Percentiles rank a stretch among this genome's conserved stretches.
These are phyloP conservation scores for Daktulosphaira vitifoliae DNA, from an alignment of 1,140 invertebrate species.

Conservation along the genomic window DNA sequence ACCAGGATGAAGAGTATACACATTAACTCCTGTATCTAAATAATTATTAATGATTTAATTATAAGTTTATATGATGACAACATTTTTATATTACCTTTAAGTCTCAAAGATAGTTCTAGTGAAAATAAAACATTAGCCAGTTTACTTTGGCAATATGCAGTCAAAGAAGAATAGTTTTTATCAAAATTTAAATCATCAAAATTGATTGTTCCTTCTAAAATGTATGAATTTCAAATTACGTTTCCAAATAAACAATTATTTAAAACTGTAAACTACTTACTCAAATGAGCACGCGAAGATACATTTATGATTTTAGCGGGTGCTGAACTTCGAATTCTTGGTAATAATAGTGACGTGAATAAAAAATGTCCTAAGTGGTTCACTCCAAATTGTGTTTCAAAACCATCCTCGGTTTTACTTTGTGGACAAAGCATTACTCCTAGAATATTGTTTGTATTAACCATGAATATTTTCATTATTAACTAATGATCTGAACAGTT, in stretches of 20 bases:
- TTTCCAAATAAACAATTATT: too few relatives aligned
- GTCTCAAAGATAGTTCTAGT: conserved; percentile 50
- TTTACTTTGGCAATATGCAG: conserved; percentile 62
- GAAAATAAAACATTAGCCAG: conserved; percentile 66
- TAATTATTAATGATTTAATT: not conserved
- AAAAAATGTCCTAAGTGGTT: conserved; percentile 80
- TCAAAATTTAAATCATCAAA: conserved; percentile 61
- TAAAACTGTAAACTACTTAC: conserved; percentile 41
- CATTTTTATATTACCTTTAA: conserved; percentile 46
- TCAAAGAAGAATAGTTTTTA: conserved; percentile 51
- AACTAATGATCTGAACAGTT: too few relatives aligned
- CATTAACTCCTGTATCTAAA: conserved; percentile 49
- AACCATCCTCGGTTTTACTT: conserved; percentile 49
- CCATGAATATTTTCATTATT: too few relatives aligned
- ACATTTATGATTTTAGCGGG: conserved; percentile 60
- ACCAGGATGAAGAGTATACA: conserved; percentile 63
- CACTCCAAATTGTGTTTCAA: conserved; percentile 67
- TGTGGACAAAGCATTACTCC: conserved; percentile 61
- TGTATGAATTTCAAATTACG: too few relatives aligned
- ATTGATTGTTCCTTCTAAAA: conserved; percentile 51
- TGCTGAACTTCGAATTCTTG: conserved; percentile 50
- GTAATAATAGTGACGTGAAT: conserved; percentile 66
- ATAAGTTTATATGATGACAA: too few relatives aligned
- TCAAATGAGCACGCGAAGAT: conserved; percentile 54
- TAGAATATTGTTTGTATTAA: too few relatives aligned